A percentile compares a stretch with the other conserved stretches of the same genome.
Conservation (phyloP, 2,113 vertebrate genomes). For the Hylia prasina region DNA sequence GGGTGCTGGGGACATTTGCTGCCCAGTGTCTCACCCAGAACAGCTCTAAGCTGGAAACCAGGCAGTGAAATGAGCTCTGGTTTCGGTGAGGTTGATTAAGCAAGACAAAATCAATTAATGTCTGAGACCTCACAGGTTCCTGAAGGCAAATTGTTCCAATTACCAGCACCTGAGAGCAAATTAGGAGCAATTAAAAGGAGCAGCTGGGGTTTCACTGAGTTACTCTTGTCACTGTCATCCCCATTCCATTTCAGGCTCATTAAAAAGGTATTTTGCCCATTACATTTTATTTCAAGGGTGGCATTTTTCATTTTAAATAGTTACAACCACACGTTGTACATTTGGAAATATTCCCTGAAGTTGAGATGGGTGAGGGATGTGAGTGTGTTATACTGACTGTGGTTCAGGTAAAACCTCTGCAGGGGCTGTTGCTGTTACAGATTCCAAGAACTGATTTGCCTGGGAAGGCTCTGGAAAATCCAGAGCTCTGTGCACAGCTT, state of each 20-base stretch:
- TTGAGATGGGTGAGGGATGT: not conserved
- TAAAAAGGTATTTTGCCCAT: not conserved
- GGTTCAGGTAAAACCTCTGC: not conserved
- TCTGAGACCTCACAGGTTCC: constrained; percentile 69
- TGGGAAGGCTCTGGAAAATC: not conserved
- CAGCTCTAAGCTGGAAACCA: constrained; percentile 40
- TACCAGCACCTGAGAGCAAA: constrained; percentile 70
- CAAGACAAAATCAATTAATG: constrained; percentile 75
- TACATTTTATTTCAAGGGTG: not conserved
- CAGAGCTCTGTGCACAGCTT: not conserved
- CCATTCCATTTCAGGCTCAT: not conserved
- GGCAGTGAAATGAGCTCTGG: constrained; percentile 24
- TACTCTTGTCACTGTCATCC: not conserved
- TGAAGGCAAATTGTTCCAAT: constrained; percentile 74
- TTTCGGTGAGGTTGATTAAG: constrained; percentile 58
- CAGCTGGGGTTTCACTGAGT: constrained; percentile 24
- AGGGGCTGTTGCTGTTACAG: not conserved
- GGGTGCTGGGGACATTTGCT: not conserved
- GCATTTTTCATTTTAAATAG: not conserved
- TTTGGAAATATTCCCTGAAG: not conserved
- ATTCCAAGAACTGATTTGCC: not conserved
- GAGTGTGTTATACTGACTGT: not conserved
- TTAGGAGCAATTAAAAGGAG: constrained; percentile 72
- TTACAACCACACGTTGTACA: not conserved
- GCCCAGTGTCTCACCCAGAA: not conserved